Evolutionary conservation across 2,113 vertebrate genomes (phyloP).

Genomic region (Globicephala melas): DNA sequence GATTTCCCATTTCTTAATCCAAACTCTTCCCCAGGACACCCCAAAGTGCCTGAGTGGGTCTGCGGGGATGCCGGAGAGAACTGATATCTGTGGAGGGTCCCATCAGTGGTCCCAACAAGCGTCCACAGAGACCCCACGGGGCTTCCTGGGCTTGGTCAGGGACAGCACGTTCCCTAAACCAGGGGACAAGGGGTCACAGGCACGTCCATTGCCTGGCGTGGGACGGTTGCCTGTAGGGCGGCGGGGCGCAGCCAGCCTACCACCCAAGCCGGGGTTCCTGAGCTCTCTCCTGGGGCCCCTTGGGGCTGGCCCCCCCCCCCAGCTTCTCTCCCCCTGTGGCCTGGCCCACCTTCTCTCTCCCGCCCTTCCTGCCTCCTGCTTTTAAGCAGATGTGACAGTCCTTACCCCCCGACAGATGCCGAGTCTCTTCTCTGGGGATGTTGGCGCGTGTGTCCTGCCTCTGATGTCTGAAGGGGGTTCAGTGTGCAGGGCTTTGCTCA

Average conservation of each 20-base stretch:
- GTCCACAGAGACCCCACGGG: rapidly evolving
- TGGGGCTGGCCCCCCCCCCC: background rate
- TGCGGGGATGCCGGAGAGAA: background rate
- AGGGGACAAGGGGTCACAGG: background rate
- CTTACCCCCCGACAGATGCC: too few relatives aligned
- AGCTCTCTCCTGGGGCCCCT: background rate
- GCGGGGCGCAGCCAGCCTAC: too few relatives aligned
- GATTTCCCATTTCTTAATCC: background rate
- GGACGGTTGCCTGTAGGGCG: background rate
- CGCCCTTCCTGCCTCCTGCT: background rate
- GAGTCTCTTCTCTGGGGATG: background rate
- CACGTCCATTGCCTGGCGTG: too few relatives aligned
- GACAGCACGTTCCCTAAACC: background rate
- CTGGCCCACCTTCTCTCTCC: background rate
- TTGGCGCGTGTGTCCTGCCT: background rate
- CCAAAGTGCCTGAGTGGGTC: background rate
- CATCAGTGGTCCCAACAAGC: rapidly evolving
- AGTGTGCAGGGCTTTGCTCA: too few relatives aligned
- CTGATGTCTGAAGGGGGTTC: background rate
- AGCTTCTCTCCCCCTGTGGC: rapidly evolving
- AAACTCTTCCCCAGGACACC: background rate
- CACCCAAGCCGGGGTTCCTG: background rate
- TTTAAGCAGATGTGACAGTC: too few relatives aligned
- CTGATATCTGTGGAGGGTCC: rapidly evolving
- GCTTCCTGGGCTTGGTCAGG: background rate